Evolutionary conservation across 2,888 invertebrate genomes (phyloP).

Genomic region (Tenthredo livida): DNA sequence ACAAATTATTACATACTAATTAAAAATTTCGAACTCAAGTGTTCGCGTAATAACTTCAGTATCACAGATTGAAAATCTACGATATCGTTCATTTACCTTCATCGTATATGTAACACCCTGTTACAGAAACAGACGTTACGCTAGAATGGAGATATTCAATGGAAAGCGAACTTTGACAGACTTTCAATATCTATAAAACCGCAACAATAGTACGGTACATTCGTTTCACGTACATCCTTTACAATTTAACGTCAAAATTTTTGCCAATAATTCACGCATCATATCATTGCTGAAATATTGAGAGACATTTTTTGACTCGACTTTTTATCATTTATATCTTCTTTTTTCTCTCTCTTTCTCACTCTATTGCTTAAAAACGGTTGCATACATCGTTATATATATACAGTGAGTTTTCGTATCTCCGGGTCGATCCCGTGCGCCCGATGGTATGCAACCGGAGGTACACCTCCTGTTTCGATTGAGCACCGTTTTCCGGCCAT

Average conservation of each 20-base stretch:
- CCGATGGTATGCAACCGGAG: too few relatives aligned
- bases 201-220: neutral
- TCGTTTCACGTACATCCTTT: neutral
- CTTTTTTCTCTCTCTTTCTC: neutral
- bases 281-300: neutral
- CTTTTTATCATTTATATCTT: neutral
- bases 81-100: constrained; percentile 1
- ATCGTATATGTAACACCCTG: neutral
- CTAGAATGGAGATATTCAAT: neutral
- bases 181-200: neutral
- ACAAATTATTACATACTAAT: neutral
- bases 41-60: neutral
- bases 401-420: too few relatives aligned
- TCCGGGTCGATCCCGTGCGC: too few relatives aligned
- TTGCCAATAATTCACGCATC: neutral
- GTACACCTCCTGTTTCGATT: too few relatives aligned
- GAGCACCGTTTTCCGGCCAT: too few relatives aligned
- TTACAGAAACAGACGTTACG: neutral
- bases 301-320: neutral
- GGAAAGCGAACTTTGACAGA: neutral
- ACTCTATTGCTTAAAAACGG: neutral
- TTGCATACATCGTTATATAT: too few relatives aligned
- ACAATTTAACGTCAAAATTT: neutral
- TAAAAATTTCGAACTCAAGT: neutral
- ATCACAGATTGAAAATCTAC: neutral